These are phyloP conservation scores for Scleropages formosus DNA, from an alignment of 2,797 vertebrate genomes.

Conservation along the genomic window DNA sequence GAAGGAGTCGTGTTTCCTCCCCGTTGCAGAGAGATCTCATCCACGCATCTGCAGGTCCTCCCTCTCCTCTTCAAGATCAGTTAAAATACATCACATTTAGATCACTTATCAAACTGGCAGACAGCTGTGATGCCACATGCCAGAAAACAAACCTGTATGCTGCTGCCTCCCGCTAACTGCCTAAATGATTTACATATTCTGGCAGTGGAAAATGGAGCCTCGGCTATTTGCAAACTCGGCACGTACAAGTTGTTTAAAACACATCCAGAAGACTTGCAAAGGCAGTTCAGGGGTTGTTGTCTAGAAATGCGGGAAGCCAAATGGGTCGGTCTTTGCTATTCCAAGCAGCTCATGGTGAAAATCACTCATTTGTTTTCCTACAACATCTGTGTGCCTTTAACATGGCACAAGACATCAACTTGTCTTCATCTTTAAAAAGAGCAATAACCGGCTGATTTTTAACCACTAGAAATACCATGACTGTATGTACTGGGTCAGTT, in stretches of 20 bases:
- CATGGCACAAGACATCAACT: conserved; percentile 6
- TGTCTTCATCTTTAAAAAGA: no score
- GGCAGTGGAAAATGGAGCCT: conserved; percentile 24
- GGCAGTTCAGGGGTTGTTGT: conserved; percentile 45
- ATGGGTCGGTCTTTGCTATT: conserved; percentile 47
- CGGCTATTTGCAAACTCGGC: conserved; percentile 13
- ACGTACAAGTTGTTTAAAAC: conserved; percentile 39
- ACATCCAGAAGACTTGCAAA: conserved; percentile 36
- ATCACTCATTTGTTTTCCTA: conserved; percentile 36
- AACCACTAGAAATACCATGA: no score
- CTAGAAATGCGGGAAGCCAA: conserved; percentile 41
- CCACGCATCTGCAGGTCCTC: not conserved
- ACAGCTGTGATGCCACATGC: not conserved
- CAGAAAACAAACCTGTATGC: conserved; percentile 1
- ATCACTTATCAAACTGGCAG: conserved; percentile 1
- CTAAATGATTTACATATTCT: conserved; percentile 15
- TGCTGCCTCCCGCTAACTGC: not conserved
- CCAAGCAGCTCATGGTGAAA: conserved; percentile 34
- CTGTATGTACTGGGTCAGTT: no score
- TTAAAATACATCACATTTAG: conserved; percentile 14
- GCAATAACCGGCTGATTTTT: no score
- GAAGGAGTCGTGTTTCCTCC: not conserved
- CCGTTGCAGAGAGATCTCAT: not conserved
- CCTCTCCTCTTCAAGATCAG: not conserved
- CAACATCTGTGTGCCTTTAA: conserved; percentile 23